phyloP scores from a whole-genome alignment of 2,113 vertebrate species.

The Candoia aspera region DNA sequence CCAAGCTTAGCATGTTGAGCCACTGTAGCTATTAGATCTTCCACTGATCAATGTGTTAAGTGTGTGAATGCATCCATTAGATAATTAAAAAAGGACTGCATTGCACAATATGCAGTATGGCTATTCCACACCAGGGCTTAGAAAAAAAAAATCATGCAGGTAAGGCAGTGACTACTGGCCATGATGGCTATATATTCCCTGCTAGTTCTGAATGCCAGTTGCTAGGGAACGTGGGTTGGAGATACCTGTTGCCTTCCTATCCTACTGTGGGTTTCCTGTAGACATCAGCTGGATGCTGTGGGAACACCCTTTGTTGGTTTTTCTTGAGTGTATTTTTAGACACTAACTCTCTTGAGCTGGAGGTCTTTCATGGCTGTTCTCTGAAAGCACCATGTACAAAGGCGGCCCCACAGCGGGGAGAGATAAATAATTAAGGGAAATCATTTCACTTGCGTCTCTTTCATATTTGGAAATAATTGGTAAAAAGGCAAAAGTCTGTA shows the following conservation, averaged over 20 bases:
- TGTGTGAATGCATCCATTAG: no score
- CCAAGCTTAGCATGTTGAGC: no score
- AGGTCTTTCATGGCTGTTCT: background rate
- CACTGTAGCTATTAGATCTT: no score
- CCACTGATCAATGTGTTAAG: no score
- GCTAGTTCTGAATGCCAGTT: background rate
- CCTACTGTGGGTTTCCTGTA: background rate
- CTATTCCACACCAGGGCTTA: background rate
- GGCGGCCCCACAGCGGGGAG: background rate
- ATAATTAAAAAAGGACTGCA: background rate
- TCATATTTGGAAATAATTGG: background rate
- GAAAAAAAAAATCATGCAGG: background rate
- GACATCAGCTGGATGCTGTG: background rate
- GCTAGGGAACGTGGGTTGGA: background rate
- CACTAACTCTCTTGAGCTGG: background rate
- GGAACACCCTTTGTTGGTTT: background rate
- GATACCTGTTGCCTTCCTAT: background rate
- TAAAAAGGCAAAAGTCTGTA: background rate
- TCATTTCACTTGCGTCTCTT: background rate
- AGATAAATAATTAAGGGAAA: background rate
- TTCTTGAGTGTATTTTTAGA: background rate
- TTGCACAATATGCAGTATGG: background rate
- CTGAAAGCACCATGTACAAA: background rate
- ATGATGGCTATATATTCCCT: background rate
- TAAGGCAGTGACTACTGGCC: background rate